Percentiles rank a stretch among this genome's conserved stretches.
phyloP scores from a whole-genome alignment of 2,888 invertebrate species.

The Drosophila merina region DNA sequence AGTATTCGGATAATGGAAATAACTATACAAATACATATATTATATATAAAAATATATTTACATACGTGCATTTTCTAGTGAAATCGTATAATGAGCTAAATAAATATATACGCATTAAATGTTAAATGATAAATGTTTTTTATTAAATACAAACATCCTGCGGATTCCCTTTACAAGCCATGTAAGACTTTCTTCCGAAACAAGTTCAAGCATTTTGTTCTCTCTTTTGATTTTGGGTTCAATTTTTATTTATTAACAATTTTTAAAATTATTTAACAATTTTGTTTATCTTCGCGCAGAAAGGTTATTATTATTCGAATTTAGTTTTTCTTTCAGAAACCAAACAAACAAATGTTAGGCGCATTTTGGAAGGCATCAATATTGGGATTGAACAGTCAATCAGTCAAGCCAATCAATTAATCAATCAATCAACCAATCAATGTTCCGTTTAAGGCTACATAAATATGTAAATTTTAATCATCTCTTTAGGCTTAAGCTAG shows the following conservation, averaged over 20 bases:
- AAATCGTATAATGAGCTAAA: conserved; percentile 64
- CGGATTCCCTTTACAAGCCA: too few species aligned
- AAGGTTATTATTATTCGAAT: conserved; percentile 56
- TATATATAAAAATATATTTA: conserved; percentile 55
- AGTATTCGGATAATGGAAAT: conserved; percentile 58
- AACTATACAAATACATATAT: conserved; percentile 51
- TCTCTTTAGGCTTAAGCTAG: conserved; percentile 48
- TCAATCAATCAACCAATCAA: conserved; percentile 55
- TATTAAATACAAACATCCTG: background rate
- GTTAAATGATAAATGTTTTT: conserved; percentile 9
- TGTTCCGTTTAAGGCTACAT: conserved; percentile 73
- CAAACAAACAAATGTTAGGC: conserved; percentile 56
- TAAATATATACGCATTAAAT: conserved; percentile 57
- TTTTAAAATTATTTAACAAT: conserved; percentile 79
- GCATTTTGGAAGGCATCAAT: conserved; percentile 30
- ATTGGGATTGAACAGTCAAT: conserved; percentile 53
- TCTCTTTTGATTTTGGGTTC: conserved; percentile 44
- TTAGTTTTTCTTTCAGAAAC: conserved; percentile 51
- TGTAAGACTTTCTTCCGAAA: too few species aligned
- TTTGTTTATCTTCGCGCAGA: conserved; percentile 63
- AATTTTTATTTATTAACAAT: conserved; percentile 77
- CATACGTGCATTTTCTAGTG: conserved; percentile 80
- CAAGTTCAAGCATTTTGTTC: background rate
- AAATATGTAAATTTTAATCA: conserved; percentile 55
- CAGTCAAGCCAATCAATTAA: conserved; percentile 38